Conservation (phyloP, 2,113 vertebrate species). For the Dinomys branickii region DNA sequence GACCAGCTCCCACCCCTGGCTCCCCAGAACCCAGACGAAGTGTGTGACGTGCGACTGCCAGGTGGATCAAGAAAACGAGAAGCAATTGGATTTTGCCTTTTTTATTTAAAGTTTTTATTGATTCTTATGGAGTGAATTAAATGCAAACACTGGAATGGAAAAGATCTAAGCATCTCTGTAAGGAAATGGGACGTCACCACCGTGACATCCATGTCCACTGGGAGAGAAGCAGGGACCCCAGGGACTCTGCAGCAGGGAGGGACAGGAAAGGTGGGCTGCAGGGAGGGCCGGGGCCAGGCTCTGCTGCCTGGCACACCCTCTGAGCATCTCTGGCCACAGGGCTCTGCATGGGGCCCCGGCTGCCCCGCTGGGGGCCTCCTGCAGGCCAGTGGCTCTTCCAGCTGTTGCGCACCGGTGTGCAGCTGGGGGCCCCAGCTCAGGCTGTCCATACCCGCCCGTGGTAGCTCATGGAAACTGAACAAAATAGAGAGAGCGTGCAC, state of each 20-base stretch:
- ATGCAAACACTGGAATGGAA: conserved; percentile 50
- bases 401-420: background rate
- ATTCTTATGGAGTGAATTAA: conserved; percentile 68
- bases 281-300: background rate
- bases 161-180: conserved; percentile 9
- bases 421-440: background rate
- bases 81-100: conserved; percentile 71
- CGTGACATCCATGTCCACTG: background rate
- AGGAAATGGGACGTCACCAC: background rate
- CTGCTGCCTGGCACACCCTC: background rate
- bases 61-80: conserved; percentile 62
- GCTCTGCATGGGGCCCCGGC: rapidly evolving
- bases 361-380: background rate
- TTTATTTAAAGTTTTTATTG: conserved; percentile 73
- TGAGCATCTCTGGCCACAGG: background rate
- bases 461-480: background rate
- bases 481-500: background rate
- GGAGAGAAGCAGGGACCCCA: background rate
- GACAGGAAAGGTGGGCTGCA: background rate
- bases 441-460: background rate
- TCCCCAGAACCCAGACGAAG: background rate
- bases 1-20: background rate
- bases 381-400: background rate
- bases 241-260: background rate
- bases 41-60: conserved; percentile 39